These are phyloP conservation scores for Acanthurus lineatus DNA, from an alignment of 2,797 vertebrate species.

Conservation along the genomic window DNA sequence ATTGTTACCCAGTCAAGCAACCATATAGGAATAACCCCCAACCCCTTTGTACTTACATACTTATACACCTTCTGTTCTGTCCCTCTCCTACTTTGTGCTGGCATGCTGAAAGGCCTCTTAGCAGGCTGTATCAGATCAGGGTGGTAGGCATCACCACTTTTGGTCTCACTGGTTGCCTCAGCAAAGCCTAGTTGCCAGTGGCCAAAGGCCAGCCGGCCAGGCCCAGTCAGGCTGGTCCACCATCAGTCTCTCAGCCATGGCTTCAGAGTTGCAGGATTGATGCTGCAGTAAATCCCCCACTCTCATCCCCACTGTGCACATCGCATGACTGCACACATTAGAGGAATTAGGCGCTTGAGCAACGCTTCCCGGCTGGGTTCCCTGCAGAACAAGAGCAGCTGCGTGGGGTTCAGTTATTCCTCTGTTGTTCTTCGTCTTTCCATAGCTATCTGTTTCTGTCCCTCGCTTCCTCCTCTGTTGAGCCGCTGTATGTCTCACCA, in stretches of 20 bases:
- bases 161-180: conserved; percentile 46
- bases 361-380: conserved; percentile 91
- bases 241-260: conserved; percentile 65
- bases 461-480: conserved; percentile 75
- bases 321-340: conserved; percentile 92
- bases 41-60: conserved; percentile 11
- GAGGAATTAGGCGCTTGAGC: conserved; percentile 93
- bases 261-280: conserved; percentile 75
- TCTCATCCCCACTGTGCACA: conserved; percentile 75
- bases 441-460: conserved; percentile 73
- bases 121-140: conserved; percentile 43
- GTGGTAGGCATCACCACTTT: conserved; percentile 50
- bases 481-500: conserved; percentile 81
- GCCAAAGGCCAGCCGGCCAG: conserved; percentile 57
- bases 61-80: conserved; percentile 50
- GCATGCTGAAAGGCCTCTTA: conserved; percentile 28
- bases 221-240: conserved; percentile 72
- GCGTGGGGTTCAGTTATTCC: conserved; percentile 88
- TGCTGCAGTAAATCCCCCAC: conserved; percentile 81
- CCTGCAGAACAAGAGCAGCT: conserved; percentile 97
- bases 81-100: conserved; percentile 33
- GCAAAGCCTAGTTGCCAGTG: conserved; percentile 48
- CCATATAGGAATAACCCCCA: conserved; percentile 36
- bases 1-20: conserved; percentile 50
- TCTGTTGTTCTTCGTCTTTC: conserved; percentile 78